Conservation (phyloP, 2,113 vertebrate species). For the Otus sunia region DNA sequence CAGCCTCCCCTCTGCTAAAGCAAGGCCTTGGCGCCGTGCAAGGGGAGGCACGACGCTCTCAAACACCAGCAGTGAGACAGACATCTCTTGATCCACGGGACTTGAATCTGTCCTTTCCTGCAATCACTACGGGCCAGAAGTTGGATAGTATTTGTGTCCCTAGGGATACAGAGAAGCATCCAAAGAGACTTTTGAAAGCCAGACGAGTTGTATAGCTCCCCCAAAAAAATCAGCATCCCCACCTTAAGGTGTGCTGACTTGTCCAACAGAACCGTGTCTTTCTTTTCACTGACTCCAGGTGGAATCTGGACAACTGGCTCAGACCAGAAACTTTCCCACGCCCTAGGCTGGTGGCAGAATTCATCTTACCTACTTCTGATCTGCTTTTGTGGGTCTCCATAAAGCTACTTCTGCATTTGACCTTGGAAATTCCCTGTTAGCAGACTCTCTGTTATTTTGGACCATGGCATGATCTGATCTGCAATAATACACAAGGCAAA, state of each 20-base stretch:
- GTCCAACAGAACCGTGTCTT: neutral
- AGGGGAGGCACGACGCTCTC: neutral
- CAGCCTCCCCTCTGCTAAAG: neutral
- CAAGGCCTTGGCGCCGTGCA: neutral
- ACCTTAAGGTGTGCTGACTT: neutral
- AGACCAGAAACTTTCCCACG: neutral
- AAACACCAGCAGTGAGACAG: neutral
- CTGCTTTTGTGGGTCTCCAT: neutral
- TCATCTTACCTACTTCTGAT: neutral
- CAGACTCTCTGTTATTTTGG: neutral
- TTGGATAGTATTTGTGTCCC: neutral
- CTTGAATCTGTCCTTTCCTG: neutral
- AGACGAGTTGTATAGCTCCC: neutral
- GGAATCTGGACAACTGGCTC: neutral
- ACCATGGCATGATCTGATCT: neutral
- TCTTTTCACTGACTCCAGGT: neutral
- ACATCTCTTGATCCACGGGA: neutral
- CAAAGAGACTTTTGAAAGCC: neutral
- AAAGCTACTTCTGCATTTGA: neutral
- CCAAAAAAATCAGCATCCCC: neutral
- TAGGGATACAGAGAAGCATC: neutral
- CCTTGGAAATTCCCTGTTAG: neutral
- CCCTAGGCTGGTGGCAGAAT: neutral
- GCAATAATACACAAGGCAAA: neutral
- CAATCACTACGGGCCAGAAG: rapidly evolving